phyloP scores from a whole-genome alignment of 2,797 vertebrate species.

The Lepidocolaptes lacrymiger region DNA sequence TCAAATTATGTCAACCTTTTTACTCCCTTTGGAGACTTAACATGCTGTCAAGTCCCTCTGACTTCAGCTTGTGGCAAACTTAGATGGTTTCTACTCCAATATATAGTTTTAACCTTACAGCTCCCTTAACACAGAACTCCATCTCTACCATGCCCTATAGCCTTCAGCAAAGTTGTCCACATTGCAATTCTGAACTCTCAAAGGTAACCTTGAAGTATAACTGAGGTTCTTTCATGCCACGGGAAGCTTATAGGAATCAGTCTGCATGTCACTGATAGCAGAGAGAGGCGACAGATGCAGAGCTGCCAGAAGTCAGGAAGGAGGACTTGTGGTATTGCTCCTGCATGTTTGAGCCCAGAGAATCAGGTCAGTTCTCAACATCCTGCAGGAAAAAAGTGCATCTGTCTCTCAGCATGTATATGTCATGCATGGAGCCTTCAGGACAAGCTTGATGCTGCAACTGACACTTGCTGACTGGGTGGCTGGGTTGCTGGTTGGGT shows the following conservation, averaged over 20 bases:
- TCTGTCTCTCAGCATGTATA: background rate
- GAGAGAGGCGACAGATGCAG: background rate
- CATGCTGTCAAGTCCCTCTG: background rate
- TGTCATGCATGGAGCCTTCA: background rate
- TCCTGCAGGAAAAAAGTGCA: background rate
- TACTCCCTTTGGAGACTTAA: slow-evolving; percentile 12
- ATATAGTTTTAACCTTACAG: slow-evolving; percentile 1
- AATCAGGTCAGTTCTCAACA: background rate
- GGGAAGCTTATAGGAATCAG: background rate
- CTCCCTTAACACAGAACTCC: slow-evolving; percentile 14
- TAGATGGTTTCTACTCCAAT: background rate
- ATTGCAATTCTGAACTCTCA: background rate
- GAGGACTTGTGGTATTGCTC: background rate
- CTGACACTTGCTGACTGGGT: background rate
- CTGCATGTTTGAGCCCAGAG: background rate
- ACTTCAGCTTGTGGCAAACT: background rate
- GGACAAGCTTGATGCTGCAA: background rate
- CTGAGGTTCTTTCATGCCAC: background rate
- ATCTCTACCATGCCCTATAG: slow-evolving; percentile 5
- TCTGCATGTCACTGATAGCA: background rate
- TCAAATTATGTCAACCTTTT: slow-evolving; percentile 55
- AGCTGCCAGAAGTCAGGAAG: slow-evolving; percentile 20
- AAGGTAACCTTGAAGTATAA: slow-evolving; percentile 23
- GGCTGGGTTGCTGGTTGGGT: background rate
- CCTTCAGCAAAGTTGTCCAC: slow-evolving; percentile 36